Conservation (phyloP, 2,888 invertebrate genomes). For the Chymomyza caudatula region DNA sequence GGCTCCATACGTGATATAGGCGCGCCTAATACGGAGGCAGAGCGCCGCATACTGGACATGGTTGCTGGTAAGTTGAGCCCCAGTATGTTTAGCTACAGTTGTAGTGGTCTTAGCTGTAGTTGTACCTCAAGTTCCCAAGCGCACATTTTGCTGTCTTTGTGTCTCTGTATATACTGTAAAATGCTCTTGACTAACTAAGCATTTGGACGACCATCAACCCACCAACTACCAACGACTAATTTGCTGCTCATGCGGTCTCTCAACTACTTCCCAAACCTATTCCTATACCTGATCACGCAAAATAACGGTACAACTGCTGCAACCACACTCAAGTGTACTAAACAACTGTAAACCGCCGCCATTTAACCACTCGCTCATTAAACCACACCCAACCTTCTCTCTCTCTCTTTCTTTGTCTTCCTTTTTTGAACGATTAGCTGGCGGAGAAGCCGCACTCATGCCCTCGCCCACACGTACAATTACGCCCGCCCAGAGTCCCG, state of each 20-base stretch:
- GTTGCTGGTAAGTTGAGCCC: slow-evolving; percentile 79
- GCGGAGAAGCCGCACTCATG: slow-evolving; percentile 80
- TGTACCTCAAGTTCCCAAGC: slow-evolving; percentile 29
- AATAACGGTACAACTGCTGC: slow-evolving; percentile 17
- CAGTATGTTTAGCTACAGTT: background rate
- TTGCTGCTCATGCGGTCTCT: slow-evolving; percentile 38
- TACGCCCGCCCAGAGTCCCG: slow-evolving; percentile 77
- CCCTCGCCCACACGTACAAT: slow-evolving; percentile 82
- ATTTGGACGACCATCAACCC: slow-evolving; percentile 23
- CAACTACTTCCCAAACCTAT: background rate
- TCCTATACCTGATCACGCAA: background rate
- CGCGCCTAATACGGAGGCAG: slow-evolving; percentile 81
- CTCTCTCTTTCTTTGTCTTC: slow-evolving; percentile 25
- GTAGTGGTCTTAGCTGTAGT: background rate
- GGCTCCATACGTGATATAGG: slow-evolving; percentile 87
- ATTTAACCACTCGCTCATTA: slow-evolving; percentile 59
- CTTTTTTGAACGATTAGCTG: slow-evolving; percentile 63
- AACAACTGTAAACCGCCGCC: slow-evolving; percentile 56
- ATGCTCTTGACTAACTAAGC: slow-evolving; percentile 57
- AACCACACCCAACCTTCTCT: slow-evolving; percentile 37
- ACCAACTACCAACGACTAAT: slow-evolving; percentile 38
- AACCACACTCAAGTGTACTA: slow-evolving; percentile 63
- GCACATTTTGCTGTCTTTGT: slow-evolving; percentile 17
- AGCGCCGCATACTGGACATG: slow-evolving; percentile 85
- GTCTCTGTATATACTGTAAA: slow-evolving; percentile 51